Percentiles rank a stretch among this genome's conserved stretches.
phyloP scores from a whole-genome alignment of 2,113 vertebrate species.

The Castor canadensis region DNA sequence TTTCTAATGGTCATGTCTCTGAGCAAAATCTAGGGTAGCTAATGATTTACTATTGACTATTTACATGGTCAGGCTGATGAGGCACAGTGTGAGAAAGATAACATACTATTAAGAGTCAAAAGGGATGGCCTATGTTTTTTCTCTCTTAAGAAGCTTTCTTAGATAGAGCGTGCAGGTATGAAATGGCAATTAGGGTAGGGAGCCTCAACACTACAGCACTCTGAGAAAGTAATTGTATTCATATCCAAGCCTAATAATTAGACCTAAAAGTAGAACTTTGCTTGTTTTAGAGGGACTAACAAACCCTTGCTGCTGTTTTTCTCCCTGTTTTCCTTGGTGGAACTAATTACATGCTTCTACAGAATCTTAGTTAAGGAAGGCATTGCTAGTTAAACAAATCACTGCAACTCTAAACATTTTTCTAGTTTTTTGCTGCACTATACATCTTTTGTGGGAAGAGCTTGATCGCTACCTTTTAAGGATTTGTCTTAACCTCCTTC shows the following conservation, averaged over 20 bases:
- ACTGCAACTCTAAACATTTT: not conserved
- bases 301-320: not conserved
- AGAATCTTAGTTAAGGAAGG: not conserved
- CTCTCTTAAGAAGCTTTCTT: not conserved
- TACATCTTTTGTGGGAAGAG: not conserved
- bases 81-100: not conserved
- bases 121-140: not conserved
- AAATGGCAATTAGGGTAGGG: not conserved
- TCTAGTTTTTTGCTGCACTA: not conserved
- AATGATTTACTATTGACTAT: not conserved
- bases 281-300: not conserved
- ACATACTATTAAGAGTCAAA: not conserved
- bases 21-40: not conserved
- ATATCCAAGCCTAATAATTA: not conserved
- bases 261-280: not conserved
- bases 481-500: conserved; percentile 58
- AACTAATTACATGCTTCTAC: not conserved
- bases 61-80: not conserved
- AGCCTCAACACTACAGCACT: not conserved
- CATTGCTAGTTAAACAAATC: not conserved
- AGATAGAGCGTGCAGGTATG: not conserved
- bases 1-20: not conserved
- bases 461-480: conserved; percentile 10
- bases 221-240: not conserved
- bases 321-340: not conserved